These are phyloP conservation scores for Prionailurus viverrinus DNA, from an alignment of 2,113 vertebrate genomes.

Conservation along the genomic window DNA sequence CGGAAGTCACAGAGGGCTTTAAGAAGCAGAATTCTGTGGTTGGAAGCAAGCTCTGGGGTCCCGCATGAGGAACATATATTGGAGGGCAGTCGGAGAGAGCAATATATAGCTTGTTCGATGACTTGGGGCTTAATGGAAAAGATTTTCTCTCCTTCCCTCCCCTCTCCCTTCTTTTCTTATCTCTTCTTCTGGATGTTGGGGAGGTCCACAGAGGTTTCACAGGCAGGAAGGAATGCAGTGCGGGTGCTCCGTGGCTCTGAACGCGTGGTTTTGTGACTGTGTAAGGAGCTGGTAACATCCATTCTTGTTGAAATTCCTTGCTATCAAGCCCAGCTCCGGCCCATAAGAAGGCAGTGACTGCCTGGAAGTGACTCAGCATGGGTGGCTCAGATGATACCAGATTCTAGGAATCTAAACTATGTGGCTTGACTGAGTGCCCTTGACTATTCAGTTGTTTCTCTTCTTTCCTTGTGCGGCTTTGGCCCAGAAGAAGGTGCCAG, in stretches of 20 bases:
- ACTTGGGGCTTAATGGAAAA: neutral
- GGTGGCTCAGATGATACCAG: constrained; percentile 66
- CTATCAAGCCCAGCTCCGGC: constrained; percentile 44
- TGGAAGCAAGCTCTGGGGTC: neutral
- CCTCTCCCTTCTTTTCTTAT: neutral
- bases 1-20: neutral
- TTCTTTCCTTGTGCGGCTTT: constrained; percentile 54
- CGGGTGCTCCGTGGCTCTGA: neutral
- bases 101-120: neutral
- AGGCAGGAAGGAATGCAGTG: neutral
- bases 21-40: neutral
- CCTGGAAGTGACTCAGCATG: constrained; percentile 66
- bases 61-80: neutral
- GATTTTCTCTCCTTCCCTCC: no score
- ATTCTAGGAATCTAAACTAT: constrained; percentile 71
- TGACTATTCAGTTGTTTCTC: neutral
- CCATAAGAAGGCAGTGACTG: constrained; percentile 63
- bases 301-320: constrained; percentile 64
- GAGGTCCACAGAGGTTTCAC: neutral
- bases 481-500: neutral
- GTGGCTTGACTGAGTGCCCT: constrained; percentile 19
- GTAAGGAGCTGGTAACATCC: constrained; percentile 58
- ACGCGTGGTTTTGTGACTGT: constrained; percentile 66
- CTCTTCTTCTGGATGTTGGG: neutral
- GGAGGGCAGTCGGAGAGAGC: neutral